Evolutionary conservation across 2,888 invertebrate genomes (phyloP).

Genomic region (Drosophila sordidula): DNA sequence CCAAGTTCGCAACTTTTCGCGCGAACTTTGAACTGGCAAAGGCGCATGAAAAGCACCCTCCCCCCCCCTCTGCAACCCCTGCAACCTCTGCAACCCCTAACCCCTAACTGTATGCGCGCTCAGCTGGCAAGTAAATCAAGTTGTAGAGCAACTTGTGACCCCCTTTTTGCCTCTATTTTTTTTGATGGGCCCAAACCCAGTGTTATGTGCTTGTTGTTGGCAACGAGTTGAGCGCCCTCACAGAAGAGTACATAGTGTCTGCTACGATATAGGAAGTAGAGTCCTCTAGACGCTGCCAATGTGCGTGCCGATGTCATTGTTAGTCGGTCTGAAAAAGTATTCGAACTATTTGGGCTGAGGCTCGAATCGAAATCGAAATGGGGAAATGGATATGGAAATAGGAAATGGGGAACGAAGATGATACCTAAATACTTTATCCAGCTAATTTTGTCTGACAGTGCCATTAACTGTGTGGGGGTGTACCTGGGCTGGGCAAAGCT

Average conservation of each 20-base stretch:
- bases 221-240: slow-evolving; percentile 80
- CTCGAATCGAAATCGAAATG: slow-evolving; percentile 41
- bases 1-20: slow-evolving; percentile 80
- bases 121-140: slow-evolving; percentile 70
- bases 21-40: slow-evolving; percentile 75
- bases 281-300: slow-evolving; percentile 15
- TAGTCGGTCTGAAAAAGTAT: slow-evolving; percentile 36
- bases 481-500: slow-evolving; percentile 20
- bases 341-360: slow-evolving; percentile 31
- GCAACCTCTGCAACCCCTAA: neutral
- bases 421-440: slow-evolving; percentile 69
- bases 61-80: too few relatives aligned
- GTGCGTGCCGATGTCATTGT: slow-evolving; percentile 71
- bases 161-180: slow-evolving; percentile 51
- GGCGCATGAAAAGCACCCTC: slow-evolving; percentile 49
- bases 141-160: slow-evolving; percentile 77
- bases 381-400: slow-evolving; percentile 18
- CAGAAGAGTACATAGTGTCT: slow-evolving; percentile 5
- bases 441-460: slow-evolving; percentile 74
- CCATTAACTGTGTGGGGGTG: slow-evolving; percentile 33
- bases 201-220: slow-evolving; percentile 77
- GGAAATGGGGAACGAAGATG: slow-evolving; percentile 21
- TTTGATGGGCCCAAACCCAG: slow-evolving; percentile 14
- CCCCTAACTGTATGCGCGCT: slow-evolving; percentile 9
- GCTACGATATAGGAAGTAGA: slow-evolving; percentile 9